Conservation (phyloP, 2,113 vertebrate genomes). For the Delphinapterus leucas region DNA sequence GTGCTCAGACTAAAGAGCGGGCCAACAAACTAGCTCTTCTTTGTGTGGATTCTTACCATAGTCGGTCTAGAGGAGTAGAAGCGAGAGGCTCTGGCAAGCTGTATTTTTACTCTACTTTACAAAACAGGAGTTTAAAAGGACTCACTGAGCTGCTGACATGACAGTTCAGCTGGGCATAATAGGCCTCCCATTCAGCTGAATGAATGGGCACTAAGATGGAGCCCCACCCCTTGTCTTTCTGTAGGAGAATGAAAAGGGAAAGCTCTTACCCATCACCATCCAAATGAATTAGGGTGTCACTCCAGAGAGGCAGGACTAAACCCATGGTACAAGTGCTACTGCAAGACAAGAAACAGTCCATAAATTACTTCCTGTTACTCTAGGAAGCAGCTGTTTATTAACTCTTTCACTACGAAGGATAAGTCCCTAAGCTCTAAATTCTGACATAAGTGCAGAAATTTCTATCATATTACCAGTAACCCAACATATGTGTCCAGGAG, state of each 20-base stretch:
- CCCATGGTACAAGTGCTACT: constrained; percentile 93
- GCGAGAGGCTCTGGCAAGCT: constrained; percentile 47
- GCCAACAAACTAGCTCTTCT: constrained; percentile 40
- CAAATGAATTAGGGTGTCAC: constrained; percentile 97
- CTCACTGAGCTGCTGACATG: constrained; percentile 48
- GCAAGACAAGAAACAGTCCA: constrained; percentile 67
- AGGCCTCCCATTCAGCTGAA: constrained; percentile 46
- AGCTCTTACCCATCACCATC: constrained; percentile 96
- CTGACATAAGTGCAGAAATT: background rate
- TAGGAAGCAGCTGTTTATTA: constrained; percentile 34
- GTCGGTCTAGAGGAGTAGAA: constrained; percentile 36
- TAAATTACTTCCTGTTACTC: constrained; percentile 52
- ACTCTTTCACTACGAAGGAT: constrained; percentile 31
- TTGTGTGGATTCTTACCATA: constrained; percentile 57
- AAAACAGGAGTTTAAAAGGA: constrained; percentile 63
- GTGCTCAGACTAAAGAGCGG: constrained; percentile 53
- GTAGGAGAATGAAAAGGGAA: constrained; percentile 28
- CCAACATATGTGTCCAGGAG: background rate
- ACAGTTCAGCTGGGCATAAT: constrained; percentile 23
- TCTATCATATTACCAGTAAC: constrained; percentile 8
- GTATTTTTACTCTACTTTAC: constrained; percentile 57
- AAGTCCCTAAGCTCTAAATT: background rate
- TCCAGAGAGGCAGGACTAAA: constrained; percentile 97
- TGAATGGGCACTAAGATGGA: constrained; percentile 54
- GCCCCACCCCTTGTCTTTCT: background rate